Base-by-base conservation (phyloP, 2,888 invertebrate species). In the Molorchus minor region DNA sequence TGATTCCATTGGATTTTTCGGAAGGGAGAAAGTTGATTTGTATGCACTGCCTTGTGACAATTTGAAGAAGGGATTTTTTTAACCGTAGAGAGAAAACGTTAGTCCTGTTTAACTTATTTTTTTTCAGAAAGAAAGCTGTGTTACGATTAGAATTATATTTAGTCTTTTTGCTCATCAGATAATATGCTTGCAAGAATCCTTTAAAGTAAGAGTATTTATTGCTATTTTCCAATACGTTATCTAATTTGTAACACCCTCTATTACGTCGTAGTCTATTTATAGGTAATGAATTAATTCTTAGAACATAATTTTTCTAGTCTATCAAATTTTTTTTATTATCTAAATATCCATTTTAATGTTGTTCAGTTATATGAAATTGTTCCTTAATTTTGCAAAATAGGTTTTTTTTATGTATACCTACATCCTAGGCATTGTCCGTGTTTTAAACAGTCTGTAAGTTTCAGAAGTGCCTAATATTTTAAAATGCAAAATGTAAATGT, bases 281-380 rank as follows among this genome's bases (percentile, higher is more conserved):
- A 71, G 67, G 67, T 65, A 71, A n/a, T 68, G 71, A 69, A 65
- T 71, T 71, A 73, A 70, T 71, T 73, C 68, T 71, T 74, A 74
- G 72, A 67, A 69, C 67, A 70, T 75, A 72, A 72, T 75, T 75
- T 74, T 75, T 76, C 76, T 76, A 76, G 76, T 76, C 76, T 75
- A 72, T 73, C 69, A 69, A 68, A 10, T 71, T 71, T n/a, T 74
- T 72, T 72, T 71, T 70, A 70, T 73, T 68, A 68, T 71, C 70
- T 71, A 67, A 71, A 69, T 71, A 69, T 72, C 68, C 64, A 65
- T 68, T 73, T 71, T 68, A 70, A 66, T 70, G 68, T 67, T 69
- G 67, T 70, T 61, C 36, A 35, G 47, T 68, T 62, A n/a, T 33
- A 69, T 69, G 69, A 68, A 67, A 65, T 71, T 73, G 74, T 74